Conservation (phyloP, 2,113 vertebrate genomes). For the Lepus timidus region DNA sequence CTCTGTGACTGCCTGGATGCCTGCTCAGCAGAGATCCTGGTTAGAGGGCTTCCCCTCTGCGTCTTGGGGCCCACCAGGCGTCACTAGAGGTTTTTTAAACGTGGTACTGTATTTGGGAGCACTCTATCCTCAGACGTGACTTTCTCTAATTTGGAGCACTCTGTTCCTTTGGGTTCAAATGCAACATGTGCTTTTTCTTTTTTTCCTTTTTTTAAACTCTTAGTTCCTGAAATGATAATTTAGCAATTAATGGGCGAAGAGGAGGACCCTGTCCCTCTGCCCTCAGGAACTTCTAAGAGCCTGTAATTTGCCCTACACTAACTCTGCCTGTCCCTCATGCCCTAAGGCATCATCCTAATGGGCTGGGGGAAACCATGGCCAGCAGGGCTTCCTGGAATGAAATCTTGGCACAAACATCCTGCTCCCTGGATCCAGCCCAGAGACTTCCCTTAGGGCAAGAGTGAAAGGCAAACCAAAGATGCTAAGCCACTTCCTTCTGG, state of each 20-base stretch:
- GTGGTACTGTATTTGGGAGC: not conserved
- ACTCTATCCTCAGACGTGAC: not conserved
- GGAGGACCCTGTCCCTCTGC: not conserved
- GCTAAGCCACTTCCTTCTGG: not conserved
- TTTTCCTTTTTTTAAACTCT: not conserved
- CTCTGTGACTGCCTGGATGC: not conserved
- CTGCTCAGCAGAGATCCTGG: not conserved
- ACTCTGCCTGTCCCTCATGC: not conserved
- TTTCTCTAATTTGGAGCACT: conserved; percentile 21
- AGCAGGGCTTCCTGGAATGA: not conserved
- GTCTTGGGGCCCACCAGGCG: not conserved
- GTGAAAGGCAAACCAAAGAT: not conserved
- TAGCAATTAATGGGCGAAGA: not conserved
- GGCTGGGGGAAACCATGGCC: not conserved
- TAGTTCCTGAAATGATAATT: conserved; percentile 47
- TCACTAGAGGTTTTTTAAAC: not conserved
- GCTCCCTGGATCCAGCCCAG: not conserved
- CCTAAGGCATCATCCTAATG: not conserved
- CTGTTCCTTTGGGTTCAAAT: not conserved
- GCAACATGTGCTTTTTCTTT: not conserved
- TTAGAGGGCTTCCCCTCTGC: not conserved
- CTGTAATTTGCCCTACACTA: not conserved
- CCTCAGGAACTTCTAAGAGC: not conserved
- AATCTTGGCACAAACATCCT: not conserved
- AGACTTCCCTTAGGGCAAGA: not conserved